Conservation (phyloP, 2,797 vertebrate genomes). For the Thripadectes ignobilis region DNA sequence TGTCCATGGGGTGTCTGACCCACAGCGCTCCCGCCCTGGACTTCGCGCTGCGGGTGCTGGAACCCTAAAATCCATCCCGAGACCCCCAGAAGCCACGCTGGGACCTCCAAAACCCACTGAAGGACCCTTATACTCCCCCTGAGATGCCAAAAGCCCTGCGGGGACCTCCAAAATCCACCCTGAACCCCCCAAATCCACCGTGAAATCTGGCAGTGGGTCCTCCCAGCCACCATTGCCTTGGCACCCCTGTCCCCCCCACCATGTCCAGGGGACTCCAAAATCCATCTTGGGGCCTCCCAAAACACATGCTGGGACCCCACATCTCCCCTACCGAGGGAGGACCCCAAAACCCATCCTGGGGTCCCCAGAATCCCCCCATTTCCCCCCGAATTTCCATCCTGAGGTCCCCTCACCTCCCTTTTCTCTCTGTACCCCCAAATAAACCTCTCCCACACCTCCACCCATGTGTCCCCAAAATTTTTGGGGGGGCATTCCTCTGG, state of each 20-base stretch:
- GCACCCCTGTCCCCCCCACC: too few species aligned
- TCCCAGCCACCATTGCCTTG: neutral
- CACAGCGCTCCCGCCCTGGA: neutral
- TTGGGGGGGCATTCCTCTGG: neutral
- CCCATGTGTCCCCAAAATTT: neutral
- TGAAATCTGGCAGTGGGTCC: neutral
- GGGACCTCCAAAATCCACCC: fast-evolving
- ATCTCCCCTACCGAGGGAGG: neutral
- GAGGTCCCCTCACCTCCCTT: neutral
- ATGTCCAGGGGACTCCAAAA: neutral
- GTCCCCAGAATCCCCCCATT: neutral
- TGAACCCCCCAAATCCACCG: neutral
- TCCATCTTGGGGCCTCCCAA: neutral
- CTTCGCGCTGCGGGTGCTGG: neutral
- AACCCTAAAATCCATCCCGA: neutral
- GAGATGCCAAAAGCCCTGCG: too few species aligned
- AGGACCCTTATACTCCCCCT: too few species aligned
- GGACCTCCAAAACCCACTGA: too few species aligned
- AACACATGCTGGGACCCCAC: neutral
- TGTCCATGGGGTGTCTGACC: neutral
- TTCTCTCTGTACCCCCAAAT: neutral
- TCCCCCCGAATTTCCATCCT: neutral
- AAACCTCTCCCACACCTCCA: neutral
- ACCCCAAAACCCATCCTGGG: neutral
- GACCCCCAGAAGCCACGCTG: too few species aligned